Percentiles rank a stretch among this genome's conserved stretches.
Conservation (phyloP, 2,888 invertebrate genomes). For the Rhamphomyia laevipes region DNA sequence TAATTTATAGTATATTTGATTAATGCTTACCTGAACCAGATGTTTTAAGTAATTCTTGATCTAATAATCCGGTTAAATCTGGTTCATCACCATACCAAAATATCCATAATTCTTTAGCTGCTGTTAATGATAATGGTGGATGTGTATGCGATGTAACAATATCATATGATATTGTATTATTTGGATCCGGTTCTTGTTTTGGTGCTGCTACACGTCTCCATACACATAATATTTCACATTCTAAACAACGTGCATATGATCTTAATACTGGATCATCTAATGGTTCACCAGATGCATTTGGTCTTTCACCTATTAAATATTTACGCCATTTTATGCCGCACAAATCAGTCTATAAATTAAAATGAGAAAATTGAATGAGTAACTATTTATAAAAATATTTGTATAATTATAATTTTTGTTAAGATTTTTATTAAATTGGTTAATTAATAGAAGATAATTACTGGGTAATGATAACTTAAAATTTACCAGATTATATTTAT, state of each 20-base stretch:
- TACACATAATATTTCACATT: conserved; percentile 92
- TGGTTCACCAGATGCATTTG: conserved; percentile 47
- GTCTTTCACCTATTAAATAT: conserved; percentile 63
- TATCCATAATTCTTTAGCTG: conserved; percentile 97
- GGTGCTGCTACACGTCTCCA: conserved; percentile 81
- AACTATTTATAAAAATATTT: too few relatives aligned
- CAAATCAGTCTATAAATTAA: conserved; percentile 81
- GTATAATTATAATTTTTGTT: too few relatives aligned
- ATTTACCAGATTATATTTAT: too few relatives aligned
- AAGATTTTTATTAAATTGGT: too few relatives aligned
- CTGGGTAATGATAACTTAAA: too few relatives aligned
- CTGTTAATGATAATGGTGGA: conserved; percentile 69
- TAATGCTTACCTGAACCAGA: conserved; percentile 64
- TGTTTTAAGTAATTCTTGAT: conserved; percentile 71
- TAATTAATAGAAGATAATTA: too few relatives aligned
- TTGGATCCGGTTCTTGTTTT: conserved; percentile 40
- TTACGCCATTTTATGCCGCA: conserved; percentile 99
- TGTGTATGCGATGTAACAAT: conserved; percentile 43
- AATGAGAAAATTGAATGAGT: too few relatives aligned
- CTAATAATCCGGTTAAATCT: conserved; percentile 71
- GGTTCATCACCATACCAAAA: conserved; percentile 99
- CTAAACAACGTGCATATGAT: conserved; percentile 82
- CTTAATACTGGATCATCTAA: conserved; percentile 83
- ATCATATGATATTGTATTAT: conserved; percentile 39
- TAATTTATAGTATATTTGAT: too few relatives aligned